Evolutionary conservation across 2,888 invertebrate genomes (phyloP).

Genomic region (Tribolium freemani): DNA sequence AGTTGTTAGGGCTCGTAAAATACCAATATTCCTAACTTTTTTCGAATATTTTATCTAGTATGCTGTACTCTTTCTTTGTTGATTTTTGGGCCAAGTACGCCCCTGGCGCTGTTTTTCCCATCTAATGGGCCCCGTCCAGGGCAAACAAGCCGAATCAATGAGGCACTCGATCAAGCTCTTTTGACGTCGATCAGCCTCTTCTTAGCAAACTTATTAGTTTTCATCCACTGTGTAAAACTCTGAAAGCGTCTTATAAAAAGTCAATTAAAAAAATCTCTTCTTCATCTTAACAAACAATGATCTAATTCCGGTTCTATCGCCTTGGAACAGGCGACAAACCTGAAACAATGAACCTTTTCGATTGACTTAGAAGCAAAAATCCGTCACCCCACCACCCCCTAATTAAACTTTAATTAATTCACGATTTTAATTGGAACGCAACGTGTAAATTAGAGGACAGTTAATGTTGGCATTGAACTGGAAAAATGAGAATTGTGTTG

Average conservation of each 20-base stretch:
- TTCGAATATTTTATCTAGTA: too few species aligned
- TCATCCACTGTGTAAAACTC: too few species aligned
- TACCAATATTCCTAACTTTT: too few species aligned
- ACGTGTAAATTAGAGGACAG: constrained; percentile 24
- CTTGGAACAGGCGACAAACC: not conserved
- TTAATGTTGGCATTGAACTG: not conserved
- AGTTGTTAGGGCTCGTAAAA: too few species aligned
- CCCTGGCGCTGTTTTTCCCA: not conserved
- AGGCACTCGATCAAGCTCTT: constrained; percentile 47
- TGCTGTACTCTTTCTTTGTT: too few species aligned
- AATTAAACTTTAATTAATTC: constrained; percentile 36
- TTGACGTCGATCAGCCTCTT: constrained; percentile 23
- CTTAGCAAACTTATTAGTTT: too few species aligned
- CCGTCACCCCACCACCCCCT: constrained; percentile 7
- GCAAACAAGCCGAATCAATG: constrained; percentile 47
- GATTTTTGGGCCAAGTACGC: not conserved
- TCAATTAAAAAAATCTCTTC: constrained; percentile 23
- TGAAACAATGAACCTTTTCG: constrained; percentile 16
- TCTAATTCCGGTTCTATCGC: not conserved
- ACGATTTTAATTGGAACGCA: constrained; percentile 19
- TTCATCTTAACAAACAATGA: constrained; percentile 1
- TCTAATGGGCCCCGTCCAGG: constrained; percentile 45
- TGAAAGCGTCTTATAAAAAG: not conserved
- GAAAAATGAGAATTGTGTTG: constrained; percentile 21
- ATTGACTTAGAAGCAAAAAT: constrained; percentile 12